Conservation (phyloP, 2,888 invertebrate species). For the Philhelius pedissequus region DNA sequence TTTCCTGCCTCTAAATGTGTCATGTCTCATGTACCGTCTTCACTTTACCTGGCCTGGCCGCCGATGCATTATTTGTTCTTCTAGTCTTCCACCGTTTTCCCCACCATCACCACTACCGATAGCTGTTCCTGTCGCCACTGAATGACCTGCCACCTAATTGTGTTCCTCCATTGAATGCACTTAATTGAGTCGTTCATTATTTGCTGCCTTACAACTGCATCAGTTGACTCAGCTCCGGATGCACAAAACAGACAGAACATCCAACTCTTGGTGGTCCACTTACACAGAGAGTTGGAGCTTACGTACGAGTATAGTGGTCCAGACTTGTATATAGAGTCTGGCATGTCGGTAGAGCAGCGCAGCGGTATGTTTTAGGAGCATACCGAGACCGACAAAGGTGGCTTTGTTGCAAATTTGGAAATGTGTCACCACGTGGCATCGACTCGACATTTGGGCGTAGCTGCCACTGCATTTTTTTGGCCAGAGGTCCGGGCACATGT, state of each 20-base stretch:
- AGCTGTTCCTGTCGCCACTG: neutral
- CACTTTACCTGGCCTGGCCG: slow-evolving; percentile 48
- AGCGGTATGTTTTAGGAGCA: neutral
- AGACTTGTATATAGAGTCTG: neutral
- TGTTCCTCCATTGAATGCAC: slow-evolving; percentile 55
- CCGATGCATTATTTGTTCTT: slow-evolving; percentile 21
- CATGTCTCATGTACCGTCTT: slow-evolving; percentile 55
- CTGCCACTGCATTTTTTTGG: slow-evolving; percentile 50
- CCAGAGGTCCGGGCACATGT: slow-evolving; percentile 27
- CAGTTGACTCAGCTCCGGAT: slow-evolving; percentile 25
- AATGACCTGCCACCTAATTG: slow-evolving; percentile 60
- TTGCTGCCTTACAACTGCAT: slow-evolving; percentile 41
- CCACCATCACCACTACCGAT: neutral
- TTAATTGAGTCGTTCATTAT: slow-evolving; percentile 66
- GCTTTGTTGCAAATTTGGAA: slow-evolving; percentile 63
- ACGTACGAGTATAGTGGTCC: slow-evolving; percentile 21
- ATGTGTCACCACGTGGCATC: slow-evolving; percentile 67
- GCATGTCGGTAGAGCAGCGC: neutral
- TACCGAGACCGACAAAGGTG: slow-evolving; percentile 54
- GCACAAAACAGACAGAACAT: slow-evolving; percentile 15
- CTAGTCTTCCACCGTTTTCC: slow-evolving; percentile 20
- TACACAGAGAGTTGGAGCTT: slow-evolving; percentile 3
- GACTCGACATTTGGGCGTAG: slow-evolving; percentile 63
- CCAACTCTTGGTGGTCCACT: slow-evolving; percentile 58
- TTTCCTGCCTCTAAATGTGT: slow-evolving; percentile 18